A percentile compares a stretch with the other conserved stretches of the same genome.
Evolutionary conservation across 2,888 invertebrate genomes (phyloP).

Genomic region (Cosmia trapezina): DNA sequence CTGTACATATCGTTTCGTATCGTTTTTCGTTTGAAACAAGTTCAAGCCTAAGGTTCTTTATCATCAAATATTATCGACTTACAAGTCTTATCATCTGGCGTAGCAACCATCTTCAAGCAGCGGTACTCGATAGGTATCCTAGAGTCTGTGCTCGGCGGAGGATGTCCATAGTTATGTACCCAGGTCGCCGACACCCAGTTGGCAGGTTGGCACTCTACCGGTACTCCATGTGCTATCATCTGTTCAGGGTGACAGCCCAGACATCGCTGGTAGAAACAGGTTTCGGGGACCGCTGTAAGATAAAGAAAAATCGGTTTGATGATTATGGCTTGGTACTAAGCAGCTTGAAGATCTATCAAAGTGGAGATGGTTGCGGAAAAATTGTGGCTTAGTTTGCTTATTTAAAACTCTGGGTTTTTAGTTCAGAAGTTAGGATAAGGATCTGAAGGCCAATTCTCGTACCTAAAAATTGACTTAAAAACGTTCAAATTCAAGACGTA

Average conservation of each 20-base stretch:
- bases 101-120: constrained; percentile 86
- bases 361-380: not conserved
- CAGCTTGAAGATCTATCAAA: not conserved
- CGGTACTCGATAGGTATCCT: constrained; percentile 83
- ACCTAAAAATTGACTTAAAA: too few species aligned
- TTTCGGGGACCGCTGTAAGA: constrained; percentile 79
- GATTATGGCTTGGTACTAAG: not conserved
- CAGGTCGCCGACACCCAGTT: constrained; percentile 86
- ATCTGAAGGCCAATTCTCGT: too few species aligned
- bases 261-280: constrained; percentile 84
- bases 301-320: not conserved
- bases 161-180: constrained; percentile 85
- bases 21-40: not conserved
- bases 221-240: constrained; percentile 70
- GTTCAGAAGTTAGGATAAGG: not conserved
- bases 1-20: too few species aligned
- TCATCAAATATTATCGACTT: constrained; percentile 57
- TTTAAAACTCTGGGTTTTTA: not conserved
- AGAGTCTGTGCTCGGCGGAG: constrained; percentile 84
- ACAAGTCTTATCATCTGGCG: constrained; percentile 87
- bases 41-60: not conserved
- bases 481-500: too few species aligned
- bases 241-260: constrained; percentile 83
- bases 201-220: constrained; percentile 79
- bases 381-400: not conserved